Percentiles rank a stretch among this genome's conserved stretches.
phyloP scores from a whole-genome alignment of 2,113 vertebrate species.

The Notothenia coriiceps region DNA sequence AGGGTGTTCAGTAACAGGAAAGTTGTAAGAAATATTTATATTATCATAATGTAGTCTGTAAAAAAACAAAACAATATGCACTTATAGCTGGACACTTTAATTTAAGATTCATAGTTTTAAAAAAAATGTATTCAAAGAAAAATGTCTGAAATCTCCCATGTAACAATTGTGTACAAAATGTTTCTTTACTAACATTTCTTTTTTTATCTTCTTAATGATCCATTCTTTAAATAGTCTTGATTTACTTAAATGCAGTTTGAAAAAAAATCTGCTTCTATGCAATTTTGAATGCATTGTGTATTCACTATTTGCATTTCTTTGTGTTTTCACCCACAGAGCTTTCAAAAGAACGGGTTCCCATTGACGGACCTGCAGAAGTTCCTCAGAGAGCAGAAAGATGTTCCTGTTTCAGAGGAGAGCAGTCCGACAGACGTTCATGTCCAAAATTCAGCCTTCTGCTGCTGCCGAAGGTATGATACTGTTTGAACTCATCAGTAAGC shows the following conservation, averaged over 20 bases:
- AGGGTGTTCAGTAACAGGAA: background rate
- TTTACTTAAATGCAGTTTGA: too few species aligned
- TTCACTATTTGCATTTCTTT: background rate
- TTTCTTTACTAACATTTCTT: too few species aligned
- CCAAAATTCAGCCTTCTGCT: slow-evolving; percentile 76
- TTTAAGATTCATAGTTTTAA: too few species aligned
- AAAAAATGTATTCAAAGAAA: too few species aligned
- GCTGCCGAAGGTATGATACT: slow-evolving; percentile 85
- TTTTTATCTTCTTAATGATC: too few species aligned
- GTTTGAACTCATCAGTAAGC: background rate
- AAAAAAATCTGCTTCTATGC: background rate
- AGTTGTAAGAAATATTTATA: background rate
- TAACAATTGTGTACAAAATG: too few species aligned
- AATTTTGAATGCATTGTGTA: background rate
- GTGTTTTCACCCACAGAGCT: slow-evolving; percentile 83
- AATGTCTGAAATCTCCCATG: too few species aligned
- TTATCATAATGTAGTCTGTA: too few species aligned
- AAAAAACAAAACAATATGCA: too few species aligned
- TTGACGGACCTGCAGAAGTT: slow-evolving; percentile 93
- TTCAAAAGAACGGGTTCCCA: slow-evolving; percentile 91
- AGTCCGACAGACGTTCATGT: slow-evolving; percentile 35
- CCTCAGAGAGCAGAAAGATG: slow-evolving; percentile 81
- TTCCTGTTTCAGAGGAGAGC: slow-evolving; percentile 63
- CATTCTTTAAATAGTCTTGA: too few species aligned
- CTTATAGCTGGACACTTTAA: too few species aligned